Evolutionary conservation across 2,797 vertebrate genomes (phyloP), one percentile per base, ranked within the genome.

Genomic region (Tolypeutes matacus): DNA sequence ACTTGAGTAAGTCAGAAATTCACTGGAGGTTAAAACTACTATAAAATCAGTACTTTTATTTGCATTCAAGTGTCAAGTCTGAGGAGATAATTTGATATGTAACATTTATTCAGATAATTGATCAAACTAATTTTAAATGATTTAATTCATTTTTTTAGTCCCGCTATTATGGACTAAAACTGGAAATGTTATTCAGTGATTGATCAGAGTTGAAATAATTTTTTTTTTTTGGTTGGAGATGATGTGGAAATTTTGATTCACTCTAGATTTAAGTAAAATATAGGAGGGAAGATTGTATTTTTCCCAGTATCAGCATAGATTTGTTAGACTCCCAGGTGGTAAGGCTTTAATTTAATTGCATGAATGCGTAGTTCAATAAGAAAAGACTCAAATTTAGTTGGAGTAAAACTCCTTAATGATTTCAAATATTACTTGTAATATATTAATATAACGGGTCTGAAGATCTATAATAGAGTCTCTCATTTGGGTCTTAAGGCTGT

Each of bases 361-460:
- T 91, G 95, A 93, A 97, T 96, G 92, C 70, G 85, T 95, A 96
- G 95, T 81, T 96, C 92, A 97, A 92, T 96, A 97, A 97, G 94
- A 96, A 97, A 97, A 96, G 92, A 93, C 81, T 95, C 84, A 95
- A 87, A 97, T 94, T 96, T 96, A 96, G 92, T 93, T 77, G 73
- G 93, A 97, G 94, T 96, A 96, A 97, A 97, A 97, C 91, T 96
- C 92, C 92, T 96, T 97, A 97, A 97, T 97, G 95, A 96, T 97
- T 97, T 97, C 89, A 95, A 96, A 95, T 95, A 97, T 96, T 95
- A 89, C 86, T 87, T 95, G 93, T 95, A 95, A 95, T 86, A 78
- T 92, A 94, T 96, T 97, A 97, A 94, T 96, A 95, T 94, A 96
- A 83, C 25, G 29, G 84, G 51, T 91, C 95, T 96, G 95, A 95